phyloP scores from a whole-genome alignment of 2,113 vertebrate genomes.

The Hymenochirus boettgeri region DNA sequence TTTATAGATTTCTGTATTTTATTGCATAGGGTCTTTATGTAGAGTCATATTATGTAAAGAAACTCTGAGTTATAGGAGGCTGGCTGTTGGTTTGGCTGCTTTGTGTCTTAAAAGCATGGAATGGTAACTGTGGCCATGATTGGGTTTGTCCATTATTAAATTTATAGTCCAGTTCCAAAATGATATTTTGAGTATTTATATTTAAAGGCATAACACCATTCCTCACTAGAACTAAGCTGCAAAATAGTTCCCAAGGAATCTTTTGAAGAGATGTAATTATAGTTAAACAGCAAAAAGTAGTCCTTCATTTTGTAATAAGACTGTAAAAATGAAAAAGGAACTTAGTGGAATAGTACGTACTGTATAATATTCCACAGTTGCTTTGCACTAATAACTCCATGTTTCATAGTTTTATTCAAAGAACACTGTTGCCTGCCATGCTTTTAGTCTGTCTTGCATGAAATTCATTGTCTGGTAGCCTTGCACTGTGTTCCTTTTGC shows the following conservation, averaged over 20 bases:
- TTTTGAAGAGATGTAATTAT: too few species aligned
- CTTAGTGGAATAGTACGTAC: not conserved
- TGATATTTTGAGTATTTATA: too few species aligned
- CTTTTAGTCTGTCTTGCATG: not conserved
- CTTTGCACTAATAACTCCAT: not conserved
- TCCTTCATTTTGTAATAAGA: too few species aligned
- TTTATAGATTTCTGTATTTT: too few species aligned
- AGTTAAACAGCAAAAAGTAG: too few species aligned
- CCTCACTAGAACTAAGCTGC: too few species aligned
- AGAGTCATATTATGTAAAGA: not conserved
- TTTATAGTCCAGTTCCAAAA: not conserved
- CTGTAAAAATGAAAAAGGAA: not conserved
- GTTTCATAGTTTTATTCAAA: not conserved
- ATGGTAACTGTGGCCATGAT: not conserved
- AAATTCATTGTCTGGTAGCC: not conserved
- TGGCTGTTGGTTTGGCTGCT: constrained; percentile 9
- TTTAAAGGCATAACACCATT: too few species aligned
- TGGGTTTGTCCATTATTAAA: not conserved
- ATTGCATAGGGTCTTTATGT: not conserved
- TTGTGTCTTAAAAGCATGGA: not conserved
- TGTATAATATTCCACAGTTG: not conserved
- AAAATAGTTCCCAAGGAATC: too few species aligned
- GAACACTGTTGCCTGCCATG: not conserved
- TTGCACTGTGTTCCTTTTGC: constrained; percentile 13
- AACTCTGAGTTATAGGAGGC: not conserved